phyloP scores from a whole-genome alignment of 2,113 vertebrate species.

The Boulengeromyrus knoepffleri region DNA sequence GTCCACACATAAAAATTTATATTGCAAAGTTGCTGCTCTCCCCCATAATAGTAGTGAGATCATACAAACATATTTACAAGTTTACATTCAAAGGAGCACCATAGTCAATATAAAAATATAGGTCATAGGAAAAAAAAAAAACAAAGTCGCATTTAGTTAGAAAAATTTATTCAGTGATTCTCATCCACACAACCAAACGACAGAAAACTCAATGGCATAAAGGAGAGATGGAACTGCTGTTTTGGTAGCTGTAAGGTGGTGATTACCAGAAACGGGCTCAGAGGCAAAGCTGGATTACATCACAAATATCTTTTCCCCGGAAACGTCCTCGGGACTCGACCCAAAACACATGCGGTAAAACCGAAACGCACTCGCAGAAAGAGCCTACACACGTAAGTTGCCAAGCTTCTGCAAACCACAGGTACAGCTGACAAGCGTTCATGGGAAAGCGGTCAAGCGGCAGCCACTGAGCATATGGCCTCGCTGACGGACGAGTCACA shows the following conservation, averaged over 20 bases:
- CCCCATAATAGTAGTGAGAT: not conserved
- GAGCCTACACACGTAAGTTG: not conserved
- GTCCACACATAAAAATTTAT: not conserved
- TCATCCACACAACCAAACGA: not conserved
- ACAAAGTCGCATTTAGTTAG: constrained; percentile 5
- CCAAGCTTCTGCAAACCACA: not conserved
- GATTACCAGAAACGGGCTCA: not conserved
- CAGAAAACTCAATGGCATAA: not conserved
- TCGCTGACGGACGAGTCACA: not conserved
- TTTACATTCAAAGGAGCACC: not conserved
- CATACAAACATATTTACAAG: not conserved
- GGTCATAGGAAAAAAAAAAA: constrained; percentile 20
- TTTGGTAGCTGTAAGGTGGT: not conserved
- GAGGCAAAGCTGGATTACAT: not conserved
- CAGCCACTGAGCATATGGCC: not conserved
- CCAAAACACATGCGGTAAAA: not conserved
- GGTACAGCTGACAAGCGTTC: not conserved
- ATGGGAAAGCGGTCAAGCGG: not conserved
- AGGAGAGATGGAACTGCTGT: not conserved
- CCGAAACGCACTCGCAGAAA: not conserved
- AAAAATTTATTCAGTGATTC: constrained; percentile 5
- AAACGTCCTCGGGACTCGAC: not conserved
- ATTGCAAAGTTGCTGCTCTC: not conserved
- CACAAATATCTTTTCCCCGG: not conserved
- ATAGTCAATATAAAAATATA: not conserved